A percentile compares a stretch with the other conserved stretches of the same genome.
Conservation (phyloP, 2,888 invertebrate species). For the Cryptosula pallasiana region DNA sequence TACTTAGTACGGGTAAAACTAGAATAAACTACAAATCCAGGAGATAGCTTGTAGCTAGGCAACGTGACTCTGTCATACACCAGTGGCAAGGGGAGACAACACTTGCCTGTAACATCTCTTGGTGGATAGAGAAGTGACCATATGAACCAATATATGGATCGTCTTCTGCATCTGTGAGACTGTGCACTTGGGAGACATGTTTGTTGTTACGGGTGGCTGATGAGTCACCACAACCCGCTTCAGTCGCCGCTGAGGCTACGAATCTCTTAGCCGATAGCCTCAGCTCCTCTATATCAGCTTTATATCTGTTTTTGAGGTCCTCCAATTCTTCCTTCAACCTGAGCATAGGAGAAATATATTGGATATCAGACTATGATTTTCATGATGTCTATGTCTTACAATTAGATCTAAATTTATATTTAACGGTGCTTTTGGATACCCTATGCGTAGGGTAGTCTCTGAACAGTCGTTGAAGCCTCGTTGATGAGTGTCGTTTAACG, state of each 20-base stretch:
- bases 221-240: neutral
- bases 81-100: too few species aligned
- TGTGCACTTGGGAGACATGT: slow-evolving; percentile 26
- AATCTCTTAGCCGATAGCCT: slow-evolving; percentile 2
- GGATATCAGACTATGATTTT: neutral
- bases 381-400: too few species aligned
- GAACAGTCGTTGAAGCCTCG: too few species aligned
- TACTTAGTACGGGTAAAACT: neutral
- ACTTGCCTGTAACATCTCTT: slow-evolving; percentile 82
- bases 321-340: neutral
- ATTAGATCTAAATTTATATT: too few species aligned
- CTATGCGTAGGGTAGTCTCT: too few species aligned
- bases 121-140: slow-evolving; percentile 84
- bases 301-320: neutral
- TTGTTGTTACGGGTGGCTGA: neutral
- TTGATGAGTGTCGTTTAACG: too few species aligned
- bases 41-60: too few species aligned
- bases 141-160: slow-evolving; percentile 66
- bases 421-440: too few species aligned
- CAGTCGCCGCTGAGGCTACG: neutral
- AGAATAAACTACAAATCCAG: slow-evolving; percentile 25
- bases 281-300: neutral
- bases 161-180: slow-evolving; percentile 58
- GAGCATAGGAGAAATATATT: neutral
- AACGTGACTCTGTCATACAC: too few species aligned